phyloP scores from a whole-genome alignment of 2,888 invertebrate species.

The Andrena bicolor region DNA sequence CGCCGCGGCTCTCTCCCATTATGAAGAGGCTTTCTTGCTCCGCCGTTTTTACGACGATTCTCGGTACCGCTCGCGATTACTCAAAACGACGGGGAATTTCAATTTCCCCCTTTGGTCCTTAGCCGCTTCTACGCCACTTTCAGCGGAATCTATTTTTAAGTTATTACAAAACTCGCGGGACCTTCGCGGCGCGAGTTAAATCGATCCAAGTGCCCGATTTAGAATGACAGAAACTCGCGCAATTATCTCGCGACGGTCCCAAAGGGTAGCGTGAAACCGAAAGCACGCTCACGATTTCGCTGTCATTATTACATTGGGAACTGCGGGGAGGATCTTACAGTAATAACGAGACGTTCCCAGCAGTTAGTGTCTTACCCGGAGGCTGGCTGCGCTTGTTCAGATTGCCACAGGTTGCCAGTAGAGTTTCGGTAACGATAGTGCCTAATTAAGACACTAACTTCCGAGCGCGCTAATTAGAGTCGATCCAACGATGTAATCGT shows the following conservation, averaged over 20 bases:
- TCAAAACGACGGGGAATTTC: neutral
- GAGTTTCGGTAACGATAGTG: constrained; percentile 20
- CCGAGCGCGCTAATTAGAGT: neutral
- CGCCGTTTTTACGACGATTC: neutral
- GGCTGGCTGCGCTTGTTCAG: neutral
- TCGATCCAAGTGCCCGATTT: neutral
- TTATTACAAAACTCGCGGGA: too few species aligned
- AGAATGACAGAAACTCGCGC: neutral
- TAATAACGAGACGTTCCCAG: constrained; percentile 14
- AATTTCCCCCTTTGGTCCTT: neutral
- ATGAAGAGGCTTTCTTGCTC: neutral
- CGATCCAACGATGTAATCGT: constrained; percentile 14
- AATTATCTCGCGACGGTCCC: neutral
- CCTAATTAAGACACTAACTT: constrained; percentile 31
- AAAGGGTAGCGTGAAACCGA: neutral
- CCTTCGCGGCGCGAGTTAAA: neutral
- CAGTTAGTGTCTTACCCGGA: constrained; percentile 10
- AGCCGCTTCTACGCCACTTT: too few species aligned
- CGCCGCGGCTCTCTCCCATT: neutral
- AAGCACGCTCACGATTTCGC: neutral
- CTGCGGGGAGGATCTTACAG: neutral
- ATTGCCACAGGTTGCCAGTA: constrained; percentile 28
- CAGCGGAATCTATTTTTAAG: neutral
- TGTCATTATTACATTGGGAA: constrained; percentile 22
- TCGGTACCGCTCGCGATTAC: neutral